phyloP scores from a whole-genome alignment of 2,888 invertebrate species.

The Orthosia cruda region DNA sequence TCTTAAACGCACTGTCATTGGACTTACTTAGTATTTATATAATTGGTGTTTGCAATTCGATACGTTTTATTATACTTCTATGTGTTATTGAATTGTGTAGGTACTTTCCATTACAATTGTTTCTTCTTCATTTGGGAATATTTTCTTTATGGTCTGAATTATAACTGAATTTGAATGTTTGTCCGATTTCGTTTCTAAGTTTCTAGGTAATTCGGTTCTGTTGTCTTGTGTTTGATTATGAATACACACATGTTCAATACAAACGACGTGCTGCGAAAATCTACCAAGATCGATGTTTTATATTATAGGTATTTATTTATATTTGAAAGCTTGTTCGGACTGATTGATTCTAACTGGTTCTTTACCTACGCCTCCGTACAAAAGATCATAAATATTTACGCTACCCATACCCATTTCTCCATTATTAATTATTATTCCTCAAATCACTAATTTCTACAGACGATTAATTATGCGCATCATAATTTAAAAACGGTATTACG shows the following conservation, averaged over 20 bases:
- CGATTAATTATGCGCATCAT: constrained; percentile 54
- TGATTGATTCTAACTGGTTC: background rate
- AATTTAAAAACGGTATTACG: constrained; percentile 49
- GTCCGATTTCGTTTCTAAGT: background rate
- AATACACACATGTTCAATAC: background rate
- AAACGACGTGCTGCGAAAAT: background rate
- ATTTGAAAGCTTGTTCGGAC: background rate
- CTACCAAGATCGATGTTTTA: background rate
- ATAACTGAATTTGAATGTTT: background rate
- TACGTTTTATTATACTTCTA: constrained; percentile 14
- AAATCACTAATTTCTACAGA: constrained; percentile 42
- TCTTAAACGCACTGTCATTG: constrained; percentile 36
- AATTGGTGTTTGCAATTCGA: constrained; percentile 10
- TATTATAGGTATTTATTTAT: background rate
- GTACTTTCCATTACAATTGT: constrained; percentile 14
- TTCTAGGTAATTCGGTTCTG: background rate
- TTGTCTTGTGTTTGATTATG: background rate
- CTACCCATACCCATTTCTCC: constrained; percentile 30
- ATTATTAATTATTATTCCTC: constrained; percentile 38
- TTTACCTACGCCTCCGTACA: constrained; percentile 1
- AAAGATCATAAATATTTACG: constrained; percentile 39
- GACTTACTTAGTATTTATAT: background rate
- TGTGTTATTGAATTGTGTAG: background rate
- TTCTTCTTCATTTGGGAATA: background rate
- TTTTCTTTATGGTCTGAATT: background rate